phyloP scores from a whole-genome alignment of 2,113 vertebrate species.

The Lampris megalopsis region DNA sequence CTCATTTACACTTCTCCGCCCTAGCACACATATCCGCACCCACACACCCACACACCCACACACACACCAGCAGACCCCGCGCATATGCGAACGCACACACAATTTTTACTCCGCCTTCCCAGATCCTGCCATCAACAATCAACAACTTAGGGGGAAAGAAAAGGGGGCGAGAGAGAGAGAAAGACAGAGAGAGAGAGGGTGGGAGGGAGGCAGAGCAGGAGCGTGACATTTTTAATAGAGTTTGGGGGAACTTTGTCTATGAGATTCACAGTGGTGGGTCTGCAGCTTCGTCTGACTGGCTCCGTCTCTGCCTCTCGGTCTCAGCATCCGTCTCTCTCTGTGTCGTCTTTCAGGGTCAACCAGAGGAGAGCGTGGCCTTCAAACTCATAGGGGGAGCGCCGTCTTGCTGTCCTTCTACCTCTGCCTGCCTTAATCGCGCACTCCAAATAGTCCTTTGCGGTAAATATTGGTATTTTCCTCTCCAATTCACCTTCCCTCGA shows the following conservation, averaged over 20 bases:
- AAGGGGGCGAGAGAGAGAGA: constrained; percentile 22
- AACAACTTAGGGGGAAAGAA: constrained; percentile 47
- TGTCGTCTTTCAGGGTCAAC: constrained; percentile 46
- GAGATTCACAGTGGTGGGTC: constrained; percentile 68
- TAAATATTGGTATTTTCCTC: too few relatives aligned
- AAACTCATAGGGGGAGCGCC: constrained; percentile 9
- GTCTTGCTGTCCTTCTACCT: neutral
- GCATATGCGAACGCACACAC: constrained; percentile 16
- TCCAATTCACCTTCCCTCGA: neutral
- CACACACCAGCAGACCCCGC: constrained; percentile 20
- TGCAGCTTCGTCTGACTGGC: constrained; percentile 26
- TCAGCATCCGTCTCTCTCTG: constrained; percentile 30
- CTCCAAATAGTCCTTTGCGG: too few relatives aligned
- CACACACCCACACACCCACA: constrained; percentile 36
- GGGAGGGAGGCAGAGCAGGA: constrained; percentile 62
- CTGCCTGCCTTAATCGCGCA: neutral
- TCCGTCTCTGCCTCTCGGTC: constrained; percentile 10
- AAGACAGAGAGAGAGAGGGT: constrained; percentile 31
- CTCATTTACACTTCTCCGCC: constrained; percentile 96
- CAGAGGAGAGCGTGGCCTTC: constrained; percentile 37
- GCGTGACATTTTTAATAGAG: constrained; percentile 80
- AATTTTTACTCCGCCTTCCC: constrained; percentile 79
- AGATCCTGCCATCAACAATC: constrained; percentile 66
- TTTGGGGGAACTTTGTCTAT: constrained; percentile 71
- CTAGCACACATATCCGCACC: constrained; percentile 35